These are phyloP conservation scores for Melangyna quadrimaculata DNA, from an alignment of 2,888 invertebrate species.

Conservation along the genomic window DNA sequence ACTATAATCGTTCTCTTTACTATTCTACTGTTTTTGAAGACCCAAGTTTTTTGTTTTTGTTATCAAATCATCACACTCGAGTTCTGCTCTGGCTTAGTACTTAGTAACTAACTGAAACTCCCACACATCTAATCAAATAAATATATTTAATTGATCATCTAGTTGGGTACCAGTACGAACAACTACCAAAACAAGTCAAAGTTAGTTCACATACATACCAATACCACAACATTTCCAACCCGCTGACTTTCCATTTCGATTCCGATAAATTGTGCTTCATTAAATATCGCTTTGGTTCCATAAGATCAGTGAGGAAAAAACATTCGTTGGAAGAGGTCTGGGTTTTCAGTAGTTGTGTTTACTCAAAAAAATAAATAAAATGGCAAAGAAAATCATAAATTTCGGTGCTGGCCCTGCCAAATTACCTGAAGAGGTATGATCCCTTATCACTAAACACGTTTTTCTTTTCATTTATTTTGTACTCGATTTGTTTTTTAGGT, in stretches of 20 bases:
- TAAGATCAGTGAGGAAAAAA: constrained; percentile 37
- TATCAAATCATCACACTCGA: not conserved
- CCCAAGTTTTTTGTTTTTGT: not conserved
- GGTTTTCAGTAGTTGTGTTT: not conserved
- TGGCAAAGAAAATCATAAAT: constrained; percentile 84
- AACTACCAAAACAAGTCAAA: not conserved
- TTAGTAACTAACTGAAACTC: not conserved
- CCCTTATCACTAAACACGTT: not conserved
- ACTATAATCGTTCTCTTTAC: not conserved
- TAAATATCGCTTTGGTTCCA: not conserved
- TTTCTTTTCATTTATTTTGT: not conserved
- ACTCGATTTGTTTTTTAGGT: constrained; percentile 84
- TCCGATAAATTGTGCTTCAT: not conserved
- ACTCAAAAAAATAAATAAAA: constrained; percentile 4
- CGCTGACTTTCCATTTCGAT: not conserved
- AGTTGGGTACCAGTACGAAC: not conserved
- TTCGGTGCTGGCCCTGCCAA: constrained; percentile 98
- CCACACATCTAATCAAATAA: not conserved
- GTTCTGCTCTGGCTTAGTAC: not conserved
- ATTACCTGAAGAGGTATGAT: constrained; percentile 92
- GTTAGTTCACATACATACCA: not conserved
- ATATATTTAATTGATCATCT: not conserved
- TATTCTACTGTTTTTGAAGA: not conserved
- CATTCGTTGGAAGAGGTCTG: constrained; percentile 20
- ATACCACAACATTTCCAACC: not conserved